phyloP scores from a whole-genome alignment of 2,888 invertebrate species.

The Coenonympha glycerion region DNA sequence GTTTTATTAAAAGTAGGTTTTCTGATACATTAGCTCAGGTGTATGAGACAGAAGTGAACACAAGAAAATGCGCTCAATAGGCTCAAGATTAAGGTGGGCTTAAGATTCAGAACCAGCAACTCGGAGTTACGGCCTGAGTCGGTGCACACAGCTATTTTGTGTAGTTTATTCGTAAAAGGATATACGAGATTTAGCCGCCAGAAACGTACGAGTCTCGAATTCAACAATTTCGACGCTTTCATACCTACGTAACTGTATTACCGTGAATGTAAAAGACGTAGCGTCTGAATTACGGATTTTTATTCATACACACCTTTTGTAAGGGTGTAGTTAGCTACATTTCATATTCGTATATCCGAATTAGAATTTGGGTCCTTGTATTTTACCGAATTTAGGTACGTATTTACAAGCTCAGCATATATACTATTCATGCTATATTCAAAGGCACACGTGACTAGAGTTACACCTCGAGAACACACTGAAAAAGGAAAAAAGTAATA shows the following conservation, averaged over 20 bases:
- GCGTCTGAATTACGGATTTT: conserved; percentile 29
- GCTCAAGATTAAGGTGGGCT: conserved; percentile 35
- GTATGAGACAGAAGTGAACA: conserved; percentile 21
- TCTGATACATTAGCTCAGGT: conserved; percentile 16
- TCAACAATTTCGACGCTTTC: conserved; percentile 32
- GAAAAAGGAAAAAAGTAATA: not conserved
- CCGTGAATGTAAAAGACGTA: conserved; percentile 26
- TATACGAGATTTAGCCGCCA: conserved; percentile 32
- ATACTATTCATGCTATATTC: no score
- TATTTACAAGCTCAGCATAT: no score
- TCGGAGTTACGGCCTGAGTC: conserved; percentile 35
- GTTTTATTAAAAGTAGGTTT: not conserved
- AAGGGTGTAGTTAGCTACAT: conserved; percentile 21
- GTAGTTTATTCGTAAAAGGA: conserved; percentile 36
- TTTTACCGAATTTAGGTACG: no score
- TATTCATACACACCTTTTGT: conserved; percentile 25
- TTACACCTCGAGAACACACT: no score
- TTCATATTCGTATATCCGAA: conserved; percentile 11
- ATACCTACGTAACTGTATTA: conserved; percentile 32
- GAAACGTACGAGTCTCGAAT: conserved; percentile 33
- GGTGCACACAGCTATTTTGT: conserved; percentile 32
- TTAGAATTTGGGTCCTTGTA: conserved; percentile 3
- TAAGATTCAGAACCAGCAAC: conserved; percentile 37
- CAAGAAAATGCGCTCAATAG: conserved; percentile 29
- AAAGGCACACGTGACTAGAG: no score